These are phyloP conservation scores for Tympanoctomys barrerae DNA, from an alignment of 2,797 vertebrate genomes.

Conservation along the genomic window DNA sequence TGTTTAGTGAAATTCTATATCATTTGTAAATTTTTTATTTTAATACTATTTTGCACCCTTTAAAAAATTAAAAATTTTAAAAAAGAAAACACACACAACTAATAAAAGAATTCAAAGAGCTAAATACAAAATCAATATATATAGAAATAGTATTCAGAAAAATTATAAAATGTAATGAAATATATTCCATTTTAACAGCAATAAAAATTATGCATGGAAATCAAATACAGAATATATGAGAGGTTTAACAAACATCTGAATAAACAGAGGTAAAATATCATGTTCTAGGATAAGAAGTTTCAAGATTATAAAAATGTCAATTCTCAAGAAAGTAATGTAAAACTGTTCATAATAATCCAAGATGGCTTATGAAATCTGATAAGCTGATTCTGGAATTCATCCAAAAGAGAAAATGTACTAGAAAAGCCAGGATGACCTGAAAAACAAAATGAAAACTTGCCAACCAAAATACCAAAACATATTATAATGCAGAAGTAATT, in stretches of 20 bases:
- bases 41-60: no score
- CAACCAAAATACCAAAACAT: not conserved
- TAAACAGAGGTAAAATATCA: not conserved
- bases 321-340: not conserved
- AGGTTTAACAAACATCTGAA: slow-evolving; percentile 15
- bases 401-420: slow-evolving; percentile 5
- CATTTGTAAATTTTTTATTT: no score
- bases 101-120: slow-evolving; percentile 22
- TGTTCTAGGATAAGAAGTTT: not conserved
- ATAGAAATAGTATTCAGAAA: slow-evolving; percentile 35
- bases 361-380: slow-evolving; percentile 1
- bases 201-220: not conserved
- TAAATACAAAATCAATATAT: slow-evolving; percentile 11
- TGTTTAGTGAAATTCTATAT: no score
- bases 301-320: not conserved
- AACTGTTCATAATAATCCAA: slow-evolving; percentile 3
- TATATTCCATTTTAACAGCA: not conserved
- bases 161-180: not conserved
- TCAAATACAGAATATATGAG: not conserved
- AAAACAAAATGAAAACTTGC: not conserved
- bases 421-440: not conserved
- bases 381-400: slow-evolving; percentile 9
- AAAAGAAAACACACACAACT: not conserved
- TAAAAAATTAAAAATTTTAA: no score
- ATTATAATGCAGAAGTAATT: not conserved